Evolutionary conservation across 2,113 vertebrate genomes (phyloP).

Genomic region (Xenopus tropicalis): DNA sequence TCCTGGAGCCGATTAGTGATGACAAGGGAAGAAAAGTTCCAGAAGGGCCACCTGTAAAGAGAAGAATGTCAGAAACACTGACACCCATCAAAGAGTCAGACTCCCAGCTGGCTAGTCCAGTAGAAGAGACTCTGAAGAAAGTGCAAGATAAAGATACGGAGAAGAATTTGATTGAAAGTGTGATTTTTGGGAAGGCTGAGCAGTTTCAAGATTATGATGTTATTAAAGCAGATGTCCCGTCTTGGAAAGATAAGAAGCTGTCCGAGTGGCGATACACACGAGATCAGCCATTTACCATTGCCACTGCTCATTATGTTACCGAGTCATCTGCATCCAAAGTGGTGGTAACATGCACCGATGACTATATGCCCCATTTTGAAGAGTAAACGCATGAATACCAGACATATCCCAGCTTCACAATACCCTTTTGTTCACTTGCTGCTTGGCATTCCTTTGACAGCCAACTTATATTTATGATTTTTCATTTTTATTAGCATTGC

Average conservation of each 20-base stretch:
- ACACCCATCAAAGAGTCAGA: constrained; percentile 72
- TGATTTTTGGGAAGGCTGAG: constrained; percentile 45
- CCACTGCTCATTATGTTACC: constrained; percentile 68
- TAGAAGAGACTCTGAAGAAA: constrained; percentile 58
- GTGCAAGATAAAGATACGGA: constrained; percentile 46
- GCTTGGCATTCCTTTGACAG: constrained; percentile 70
- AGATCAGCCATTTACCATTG: constrained; percentile 66
- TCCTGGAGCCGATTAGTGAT: constrained; percentile 64
- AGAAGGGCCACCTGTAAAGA: constrained; percentile 57
- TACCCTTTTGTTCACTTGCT: constrained; percentile 59
- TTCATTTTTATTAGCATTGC: constrained; percentile 50
- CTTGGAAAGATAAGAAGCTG: constrained; percentile 64
- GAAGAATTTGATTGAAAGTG: constrained; percentile 34
- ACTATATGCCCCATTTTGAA: constrained; percentile 53
- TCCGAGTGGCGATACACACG: constrained; percentile 67
- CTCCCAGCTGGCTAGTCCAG: constrained; percentile 64
- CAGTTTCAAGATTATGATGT: constrained; percentile 51
- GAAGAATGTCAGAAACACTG: constrained; percentile 66
- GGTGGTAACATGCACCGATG: constrained; percentile 73
- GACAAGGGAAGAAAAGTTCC: constrained; percentile 64
- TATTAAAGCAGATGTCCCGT: constrained; percentile 55
- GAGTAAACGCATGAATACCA: constrained; percentile 69
- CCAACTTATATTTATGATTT: constrained; percentile 62
- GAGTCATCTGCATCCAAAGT: constrained; percentile 73
- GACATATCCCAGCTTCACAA: constrained; percentile 61